These are phyloP conservation scores for Leptinotarsa lineolata DNA, from an alignment of 1,140 invertebrate species.

Conservation along the genomic window DNA sequence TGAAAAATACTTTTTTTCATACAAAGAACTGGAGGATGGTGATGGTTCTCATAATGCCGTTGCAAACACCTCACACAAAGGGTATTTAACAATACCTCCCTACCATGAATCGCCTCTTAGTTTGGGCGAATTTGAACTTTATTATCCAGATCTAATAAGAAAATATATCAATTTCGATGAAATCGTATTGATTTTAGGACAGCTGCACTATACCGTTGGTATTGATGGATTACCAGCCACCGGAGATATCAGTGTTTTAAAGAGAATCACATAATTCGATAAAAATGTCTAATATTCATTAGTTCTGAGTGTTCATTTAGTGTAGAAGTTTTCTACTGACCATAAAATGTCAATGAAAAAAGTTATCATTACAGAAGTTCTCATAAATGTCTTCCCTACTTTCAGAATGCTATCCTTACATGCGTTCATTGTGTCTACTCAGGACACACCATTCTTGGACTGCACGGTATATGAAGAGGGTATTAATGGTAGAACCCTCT, in stretches of 20 bases:
- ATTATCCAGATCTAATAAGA: neutral
- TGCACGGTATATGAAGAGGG: too few species aligned
- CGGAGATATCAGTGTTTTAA: neutral
- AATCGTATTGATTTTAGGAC: conserved; percentile 17
- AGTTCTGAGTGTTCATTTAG: too few species aligned
- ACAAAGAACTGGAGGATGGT: conserved; percentile 30
- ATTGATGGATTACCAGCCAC: conserved; percentile 34
- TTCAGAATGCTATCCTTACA: too few species aligned
- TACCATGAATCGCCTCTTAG: conserved; percentile 3
- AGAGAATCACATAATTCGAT: too few species aligned
- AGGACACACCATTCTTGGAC: too few species aligned
- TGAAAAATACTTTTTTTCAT: conserved; percentile 40
- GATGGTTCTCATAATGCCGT: conserved; percentile 31
- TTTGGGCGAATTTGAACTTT: conserved; percentile 24
- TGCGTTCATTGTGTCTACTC: too few species aligned
- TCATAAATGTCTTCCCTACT: too few species aligned
- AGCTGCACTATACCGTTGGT: conserved; percentile 14
- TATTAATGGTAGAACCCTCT: too few species aligned
- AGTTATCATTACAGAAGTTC: too few species aligned
- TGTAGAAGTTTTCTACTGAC: too few species aligned
- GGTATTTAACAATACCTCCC: conserved; percentile 32
- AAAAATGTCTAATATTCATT: too few species aligned
- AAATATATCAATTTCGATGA: neutral
- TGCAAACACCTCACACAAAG: conserved; percentile 36
- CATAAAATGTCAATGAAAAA: too few species aligned